A percentile compares a stretch with the other conserved stretches of the same genome.
Evolutionary conservation across 2,113 vertebrate genomes (phyloP).

Genomic region (Hiodon alosoides): DNA sequence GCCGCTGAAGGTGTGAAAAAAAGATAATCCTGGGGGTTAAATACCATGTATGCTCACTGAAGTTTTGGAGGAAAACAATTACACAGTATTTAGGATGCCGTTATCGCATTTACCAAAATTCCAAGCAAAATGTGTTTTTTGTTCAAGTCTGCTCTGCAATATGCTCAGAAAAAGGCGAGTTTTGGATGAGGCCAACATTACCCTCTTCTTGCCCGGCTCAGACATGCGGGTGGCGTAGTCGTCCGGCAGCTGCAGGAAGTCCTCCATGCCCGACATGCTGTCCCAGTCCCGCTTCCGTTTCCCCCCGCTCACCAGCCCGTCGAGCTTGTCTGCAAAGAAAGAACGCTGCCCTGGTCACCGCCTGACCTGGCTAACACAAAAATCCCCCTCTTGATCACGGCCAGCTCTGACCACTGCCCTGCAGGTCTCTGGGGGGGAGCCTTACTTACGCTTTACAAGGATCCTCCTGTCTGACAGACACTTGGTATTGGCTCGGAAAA

Average conservation of each 20-base stretch:
- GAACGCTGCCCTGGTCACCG: conserved; percentile 52
- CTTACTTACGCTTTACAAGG: conserved; percentile 9
- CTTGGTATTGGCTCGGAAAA: neutral
- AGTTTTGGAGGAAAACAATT: too few species aligned
- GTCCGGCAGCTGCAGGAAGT: conserved; percentile 95
- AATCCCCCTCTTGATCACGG: neutral
- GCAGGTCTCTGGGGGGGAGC: neutral
- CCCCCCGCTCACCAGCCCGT: conserved; percentile 81
- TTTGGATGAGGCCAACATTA: conserved; percentile 38
- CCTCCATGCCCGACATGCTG: conserved; percentile 79
- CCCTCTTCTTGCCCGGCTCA: conserved; percentile 95
- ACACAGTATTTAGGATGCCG: too few species aligned
- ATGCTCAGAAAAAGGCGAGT: neutral
- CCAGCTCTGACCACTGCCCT: neutral
- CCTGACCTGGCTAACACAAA: neutral
- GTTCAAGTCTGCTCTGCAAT: neutral
- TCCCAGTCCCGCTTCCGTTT: conserved; percentile 90
- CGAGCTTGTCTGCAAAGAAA: conserved; percentile 86
- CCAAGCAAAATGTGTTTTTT: too few species aligned
- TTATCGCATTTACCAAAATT: too few species aligned
- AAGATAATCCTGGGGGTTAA: neutral
- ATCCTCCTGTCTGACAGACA: conserved; percentile 1
- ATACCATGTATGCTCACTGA: too few species aligned
- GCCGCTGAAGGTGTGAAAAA: neutral
- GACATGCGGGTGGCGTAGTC: conserved; percentile 94